Base-by-base conservation (phyloP, 2,113 vertebrate species). In the Piprites chloris region DNA sequence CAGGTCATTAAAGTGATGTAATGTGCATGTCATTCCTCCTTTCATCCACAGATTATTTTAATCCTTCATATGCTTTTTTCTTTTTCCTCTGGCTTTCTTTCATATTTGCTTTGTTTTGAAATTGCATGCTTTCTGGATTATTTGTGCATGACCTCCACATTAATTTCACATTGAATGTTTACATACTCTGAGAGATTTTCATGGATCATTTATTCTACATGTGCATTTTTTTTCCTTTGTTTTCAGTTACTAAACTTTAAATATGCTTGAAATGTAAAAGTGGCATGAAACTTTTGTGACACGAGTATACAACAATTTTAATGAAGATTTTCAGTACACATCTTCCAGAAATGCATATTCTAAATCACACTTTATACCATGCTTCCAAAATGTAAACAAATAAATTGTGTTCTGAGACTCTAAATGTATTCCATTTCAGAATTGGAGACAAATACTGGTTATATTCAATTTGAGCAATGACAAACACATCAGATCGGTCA, bases 241-340 rank as follows among this genome's bases (percentile, higher is more conserved):
- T 98, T 98, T 98, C 95, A 95, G 97, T 98, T 98, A 98, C 91
- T 97, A 96, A 96, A 97, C 52, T 98, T 98, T 97, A 98, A 97
- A 98, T 97, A 98, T 97, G 97, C 98, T 98, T 98, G 93, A 98
- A 97, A 94, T 95, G 98, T 98, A 98, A 98, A 98, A 98, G 98
- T 98, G 96, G 98, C 97, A 97, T 96, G 97, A 98, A 98, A 98
- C 98, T 98, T 98, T 96, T 4, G 98, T 98, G 98, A 98, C 98
- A 95, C 67, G 96, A 97, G 87, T 96, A 88, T 83, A 81, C 88
- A 89, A 87, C 33, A 88, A 20, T 88, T 95, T 89, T 58, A 52
- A 39, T 13, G 63, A 53, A 68, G n/a, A 44, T 77, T 92, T 89
- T 68, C 39, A 21, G 46, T 44, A 56, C 33, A 53, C 41, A 19